Evolutionary conservation across 2,888 invertebrate genomes (phyloP).

Genomic region (Palloptera scutellata): DNA sequence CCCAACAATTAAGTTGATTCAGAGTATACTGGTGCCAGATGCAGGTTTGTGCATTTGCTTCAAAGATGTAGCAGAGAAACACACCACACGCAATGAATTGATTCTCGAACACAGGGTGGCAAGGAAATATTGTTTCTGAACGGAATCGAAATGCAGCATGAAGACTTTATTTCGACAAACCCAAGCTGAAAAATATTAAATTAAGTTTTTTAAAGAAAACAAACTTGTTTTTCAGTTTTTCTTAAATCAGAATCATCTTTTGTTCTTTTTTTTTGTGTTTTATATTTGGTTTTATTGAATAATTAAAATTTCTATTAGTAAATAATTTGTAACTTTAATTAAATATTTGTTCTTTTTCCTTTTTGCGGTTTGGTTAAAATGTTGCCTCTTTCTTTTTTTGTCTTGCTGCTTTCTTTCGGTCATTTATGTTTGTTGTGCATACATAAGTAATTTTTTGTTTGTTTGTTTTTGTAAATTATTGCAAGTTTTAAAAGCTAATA

Average conservation of each 20-base stretch:
- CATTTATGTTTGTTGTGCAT: background rate
- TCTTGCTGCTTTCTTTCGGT: background rate
- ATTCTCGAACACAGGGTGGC: too few species aligned
- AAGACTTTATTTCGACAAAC: too few species aligned
- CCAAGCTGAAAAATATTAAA: too few species aligned
- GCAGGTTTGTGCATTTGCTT: too few species aligned
- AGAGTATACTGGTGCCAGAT: too few species aligned
- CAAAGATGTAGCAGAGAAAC: too few species aligned
- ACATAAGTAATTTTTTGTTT: constrained; percentile 8
- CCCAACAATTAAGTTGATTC: too few species aligned
- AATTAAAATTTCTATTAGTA: constrained; percentile 42
- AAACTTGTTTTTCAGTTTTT: constrained; percentile 17
- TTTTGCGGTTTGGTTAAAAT: constrained; percentile 36
- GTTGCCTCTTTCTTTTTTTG: constrained; percentile 31
- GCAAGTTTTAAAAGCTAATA: constrained; percentile 1
- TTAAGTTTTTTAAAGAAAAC: background rate
- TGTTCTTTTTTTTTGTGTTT: constrained; percentile 32
- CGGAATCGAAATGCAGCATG: too few species aligned
- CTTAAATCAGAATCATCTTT: constrained; percentile 20
- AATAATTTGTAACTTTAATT: constrained; percentile 31
- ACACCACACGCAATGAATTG: too few species aligned
- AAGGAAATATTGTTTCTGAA: too few species aligned
- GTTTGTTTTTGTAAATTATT: background rate
- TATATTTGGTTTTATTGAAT: constrained; percentile 26
- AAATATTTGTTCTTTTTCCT: constrained; percentile 36